Conservation (phyloP, 2,888 invertebrate species). For the Aporophyla lueneburgensis region DNA sequence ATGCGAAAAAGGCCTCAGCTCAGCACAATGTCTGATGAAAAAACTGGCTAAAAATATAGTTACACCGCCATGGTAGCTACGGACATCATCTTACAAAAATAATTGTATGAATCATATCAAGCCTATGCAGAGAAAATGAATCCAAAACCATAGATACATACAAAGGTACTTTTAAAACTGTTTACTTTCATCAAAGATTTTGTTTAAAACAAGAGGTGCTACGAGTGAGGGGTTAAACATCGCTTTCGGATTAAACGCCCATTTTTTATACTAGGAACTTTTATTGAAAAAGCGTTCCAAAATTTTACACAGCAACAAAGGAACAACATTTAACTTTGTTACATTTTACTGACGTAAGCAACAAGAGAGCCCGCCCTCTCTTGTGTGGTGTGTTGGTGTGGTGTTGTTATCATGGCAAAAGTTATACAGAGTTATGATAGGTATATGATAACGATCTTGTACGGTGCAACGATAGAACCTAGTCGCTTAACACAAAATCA, state of each 20-base stretch:
- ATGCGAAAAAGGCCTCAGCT: no score
- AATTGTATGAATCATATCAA: not conserved
- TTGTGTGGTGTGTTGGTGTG: not conserved
- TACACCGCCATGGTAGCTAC: no score
- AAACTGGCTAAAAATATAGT: no score
- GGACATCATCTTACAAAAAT: not conserved
- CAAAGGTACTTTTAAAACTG: not conserved
- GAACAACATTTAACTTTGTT: constrained; percentile 10
- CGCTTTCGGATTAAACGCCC: constrained; percentile 18
- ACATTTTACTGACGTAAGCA: not conserved
- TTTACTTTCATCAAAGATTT: not conserved
- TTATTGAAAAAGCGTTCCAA: constrained; percentile 64
- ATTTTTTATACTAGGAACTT: constrained; percentile 62
- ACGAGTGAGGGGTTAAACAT: not conserved
- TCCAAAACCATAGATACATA: no score
- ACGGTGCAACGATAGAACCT: not conserved
- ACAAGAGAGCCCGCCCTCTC: not conserved
- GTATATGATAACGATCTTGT: no score
- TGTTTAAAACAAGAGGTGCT: no score
- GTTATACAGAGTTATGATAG: not conserved
- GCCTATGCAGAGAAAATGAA: not conserved
- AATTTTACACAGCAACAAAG: constrained; percentile 8
- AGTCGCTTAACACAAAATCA: not conserved
- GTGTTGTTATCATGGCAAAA: not conserved
- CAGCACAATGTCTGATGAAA: no score